Conservation (phyloP, 35 echinoderm and acorn worm species). For the Heliocidaris tuberculata region DNA sequence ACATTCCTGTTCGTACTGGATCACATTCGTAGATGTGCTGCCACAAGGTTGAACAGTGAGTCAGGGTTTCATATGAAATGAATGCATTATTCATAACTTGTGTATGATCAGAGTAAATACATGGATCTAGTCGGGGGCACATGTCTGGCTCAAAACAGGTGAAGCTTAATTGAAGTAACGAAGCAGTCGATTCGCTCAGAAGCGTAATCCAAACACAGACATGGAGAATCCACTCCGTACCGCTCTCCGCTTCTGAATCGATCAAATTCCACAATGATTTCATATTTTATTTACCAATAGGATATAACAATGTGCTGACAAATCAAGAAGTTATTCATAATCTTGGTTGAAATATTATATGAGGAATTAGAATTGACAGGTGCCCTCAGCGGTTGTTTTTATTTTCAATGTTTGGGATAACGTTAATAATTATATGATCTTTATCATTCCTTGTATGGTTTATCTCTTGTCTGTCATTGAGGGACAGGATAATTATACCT, state of each 20-base stretch:
- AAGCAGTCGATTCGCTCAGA: background rate
- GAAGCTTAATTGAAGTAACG: background rate
- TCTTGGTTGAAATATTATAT: background rate
- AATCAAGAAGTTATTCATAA: background rate
- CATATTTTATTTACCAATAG: background rate
- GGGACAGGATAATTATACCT: no score
- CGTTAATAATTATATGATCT: background rate
- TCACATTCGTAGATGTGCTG: background rate
- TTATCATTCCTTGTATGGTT: background rate
- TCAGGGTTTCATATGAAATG: background rate
- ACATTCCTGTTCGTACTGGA: background rate
- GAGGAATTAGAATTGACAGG: background rate
- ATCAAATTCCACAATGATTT: background rate
- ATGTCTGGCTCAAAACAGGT: background rate
- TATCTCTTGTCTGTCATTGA: background rate
- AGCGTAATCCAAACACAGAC: background rate
- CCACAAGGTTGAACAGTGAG: background rate
- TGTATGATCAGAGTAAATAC: background rate
- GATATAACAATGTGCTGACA: background rate
- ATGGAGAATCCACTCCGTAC: background rate
- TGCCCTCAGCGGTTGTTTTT: background rate
- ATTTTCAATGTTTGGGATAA: background rate
- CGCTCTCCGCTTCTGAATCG: background rate
- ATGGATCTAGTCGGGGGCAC: background rate
- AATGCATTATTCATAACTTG: background rate